phyloP scores from a whole-genome alignment of 2,888 invertebrate genomes.

The Diogma glabrata region DNA sequence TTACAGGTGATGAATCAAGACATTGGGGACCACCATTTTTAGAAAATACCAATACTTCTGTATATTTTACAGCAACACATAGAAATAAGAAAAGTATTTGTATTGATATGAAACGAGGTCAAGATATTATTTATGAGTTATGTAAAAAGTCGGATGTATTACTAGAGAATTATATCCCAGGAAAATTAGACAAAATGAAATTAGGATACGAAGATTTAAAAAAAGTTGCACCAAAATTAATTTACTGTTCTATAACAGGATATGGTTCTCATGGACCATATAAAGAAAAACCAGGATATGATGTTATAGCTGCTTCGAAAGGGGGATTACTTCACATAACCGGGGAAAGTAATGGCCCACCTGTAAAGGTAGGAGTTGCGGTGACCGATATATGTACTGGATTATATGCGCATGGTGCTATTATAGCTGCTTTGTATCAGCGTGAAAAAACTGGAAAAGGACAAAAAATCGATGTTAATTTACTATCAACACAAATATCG shows the following conservation, averaged over 20 bases:
- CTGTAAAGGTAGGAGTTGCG: conserved; percentile 86
- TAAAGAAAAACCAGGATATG: conserved; percentile 80
- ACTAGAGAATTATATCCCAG: conserved; percentile 90
- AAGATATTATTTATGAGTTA: conserved; percentile 62
- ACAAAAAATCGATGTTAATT: conserved; percentile 86
- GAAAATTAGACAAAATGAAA: conserved; percentile 62
- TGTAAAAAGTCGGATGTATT: conserved; percentile 72
- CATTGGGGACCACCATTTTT: conserved; percentile 90
- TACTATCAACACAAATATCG: conserved; percentile 86
- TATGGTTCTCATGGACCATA: conserved; percentile 86
- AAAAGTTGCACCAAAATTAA: conserved; percentile 58
- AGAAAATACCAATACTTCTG: conserved; percentile 50
- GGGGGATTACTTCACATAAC: conserved; percentile 86
- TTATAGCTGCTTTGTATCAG: conserved; percentile 78
- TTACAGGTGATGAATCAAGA: conserved; percentile 74
- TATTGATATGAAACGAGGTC: conserved; percentile 62
- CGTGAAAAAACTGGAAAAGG: conserved; percentile 66
- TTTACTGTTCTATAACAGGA: conserved; percentile 91
- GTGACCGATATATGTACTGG: conserved; percentile 78
- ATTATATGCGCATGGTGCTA: conserved; percentile 88
- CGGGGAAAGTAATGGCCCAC: conserved; percentile 70
- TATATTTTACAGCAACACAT: conserved; percentile 81
- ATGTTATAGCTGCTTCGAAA: conserved; percentile 87
- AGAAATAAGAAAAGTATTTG: conserved; percentile 91
- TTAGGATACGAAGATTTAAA: conserved; percentile 70